phyloP scores from a whole-genome alignment of 1,140 invertebrate genomes.

The Drosophila eugracilis region DNA sequence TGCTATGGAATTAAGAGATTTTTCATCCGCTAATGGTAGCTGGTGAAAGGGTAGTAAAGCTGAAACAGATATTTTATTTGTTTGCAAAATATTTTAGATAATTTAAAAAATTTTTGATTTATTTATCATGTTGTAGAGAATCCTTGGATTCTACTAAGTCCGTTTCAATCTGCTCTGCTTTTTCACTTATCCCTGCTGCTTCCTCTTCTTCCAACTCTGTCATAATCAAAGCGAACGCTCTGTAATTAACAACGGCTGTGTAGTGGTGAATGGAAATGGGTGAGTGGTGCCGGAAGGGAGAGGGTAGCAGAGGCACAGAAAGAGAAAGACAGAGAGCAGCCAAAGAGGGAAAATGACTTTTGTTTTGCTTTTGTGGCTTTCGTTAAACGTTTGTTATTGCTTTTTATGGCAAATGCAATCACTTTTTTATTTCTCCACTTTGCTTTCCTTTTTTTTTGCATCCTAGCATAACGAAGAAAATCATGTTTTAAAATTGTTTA shows the following conservation, averaged over 20 bases:
- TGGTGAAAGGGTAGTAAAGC: too few relatives aligned
- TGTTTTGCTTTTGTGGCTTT: constrained; percentile 24
- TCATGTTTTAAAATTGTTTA: too few relatives aligned
- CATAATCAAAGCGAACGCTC: constrained; percentile 23
- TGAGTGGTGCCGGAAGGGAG: background rate
- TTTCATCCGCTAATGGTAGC: too few relatives aligned
- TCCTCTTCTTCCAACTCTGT: constrained; percentile 5
- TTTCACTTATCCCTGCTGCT: constrained; percentile 1
- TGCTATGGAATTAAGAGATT: too few relatives aligned
- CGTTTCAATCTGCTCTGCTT: background rate
- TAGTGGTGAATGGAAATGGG: background rate
- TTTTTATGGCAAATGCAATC: constrained; percentile 3
- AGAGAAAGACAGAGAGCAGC: background rate
- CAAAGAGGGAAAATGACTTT: background rate
- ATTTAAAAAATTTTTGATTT: too few relatives aligned
- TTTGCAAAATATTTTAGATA: too few relatives aligned
- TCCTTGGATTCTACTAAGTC: background rate
- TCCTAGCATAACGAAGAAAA: background rate
- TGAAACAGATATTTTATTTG: too few relatives aligned
- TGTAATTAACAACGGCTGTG: constrained; percentile 42
- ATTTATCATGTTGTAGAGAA: background rate
- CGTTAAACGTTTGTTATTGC: constrained; percentile 38
- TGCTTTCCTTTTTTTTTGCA: background rate
- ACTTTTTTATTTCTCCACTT: background rate
- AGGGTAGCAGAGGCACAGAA: background rate